Evolutionary conservation across 23 tunicate species (phyloP).

Genomic region (Botrylloides violaceus): DNA sequence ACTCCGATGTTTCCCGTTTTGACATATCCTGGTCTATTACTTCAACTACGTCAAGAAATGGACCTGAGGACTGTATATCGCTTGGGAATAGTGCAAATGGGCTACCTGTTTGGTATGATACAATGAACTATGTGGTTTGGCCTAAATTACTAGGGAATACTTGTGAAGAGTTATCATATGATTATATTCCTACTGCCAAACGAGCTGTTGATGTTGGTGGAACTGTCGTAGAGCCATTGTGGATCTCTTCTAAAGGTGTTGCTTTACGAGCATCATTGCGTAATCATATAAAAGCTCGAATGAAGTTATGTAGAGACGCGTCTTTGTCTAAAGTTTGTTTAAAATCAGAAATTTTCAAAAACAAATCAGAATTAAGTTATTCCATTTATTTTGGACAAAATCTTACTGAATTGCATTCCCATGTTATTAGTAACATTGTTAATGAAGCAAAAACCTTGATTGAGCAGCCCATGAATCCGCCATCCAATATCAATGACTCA

Average conservation of each 20-base stretch:
- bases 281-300: constrained; percentile 24
- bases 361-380: constrained; percentile 31
- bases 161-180: constrained; percentile 6
- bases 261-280: constrained; percentile 33
- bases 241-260: constrained; percentile 45
- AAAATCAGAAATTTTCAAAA: constrained; percentile 16
- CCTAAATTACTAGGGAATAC: background rate
- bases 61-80: constrained; percentile 19
- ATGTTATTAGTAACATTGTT: background rate
- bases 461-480: background rate
- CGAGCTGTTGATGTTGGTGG: constrained; percentile 33
- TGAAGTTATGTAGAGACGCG: background rate
- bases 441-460: background rate
- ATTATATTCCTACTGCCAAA: constrained; percentile 33
- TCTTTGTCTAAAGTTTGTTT: constrained; percentile 29
- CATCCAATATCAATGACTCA: background rate
- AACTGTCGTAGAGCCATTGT: constrained; percentile 47
- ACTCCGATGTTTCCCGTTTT: background rate
- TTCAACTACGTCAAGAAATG: background rate
- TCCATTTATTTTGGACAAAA: constrained; percentile 29
- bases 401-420: constrained; percentile 5
- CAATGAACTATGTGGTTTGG: constrained; percentile 10
- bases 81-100: background rate
- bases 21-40: constrained; percentile 4
- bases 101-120: constrained; percentile 20